Base-by-base conservation (phyloP, 1,140 invertebrate genomes). In the Rhizoglyphus robini region DNA sequence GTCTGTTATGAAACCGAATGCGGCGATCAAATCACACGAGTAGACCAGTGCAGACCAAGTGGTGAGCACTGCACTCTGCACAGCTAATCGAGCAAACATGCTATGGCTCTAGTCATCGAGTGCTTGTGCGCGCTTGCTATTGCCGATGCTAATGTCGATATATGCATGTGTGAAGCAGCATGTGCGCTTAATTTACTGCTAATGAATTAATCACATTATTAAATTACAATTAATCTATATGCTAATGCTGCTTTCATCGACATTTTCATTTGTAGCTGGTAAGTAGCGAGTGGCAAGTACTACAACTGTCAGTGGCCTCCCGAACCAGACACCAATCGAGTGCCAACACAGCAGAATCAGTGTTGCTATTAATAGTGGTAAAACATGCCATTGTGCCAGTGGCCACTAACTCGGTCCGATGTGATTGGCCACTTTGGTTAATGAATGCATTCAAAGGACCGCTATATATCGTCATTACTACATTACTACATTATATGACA, bases 131-230 rank as follows among this genome's bases (percentile, higher is more conserved):
- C 13, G 58, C 25, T 11, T 36, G n/a, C 51, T 54, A 23, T 54
- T 54, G 8, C 8, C 23, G 51, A 54, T 41, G 8, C 51, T 54
- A 27, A 54, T 32, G 36, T 25, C 51, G 51, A 54, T 54, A 54
- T 54, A 54, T 54, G 20, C 20, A 54, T 54, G 51, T 20, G 25
- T 46, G 38, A 46, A 60, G 15, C 32, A 60, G 58, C 51, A 54
- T 54, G 51, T 54, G 51, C 51, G 31, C 51, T 54, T 54, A 25
- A 54, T 54, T 54, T 60, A 11, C 1, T 29, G 27, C 30, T 34
- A 60, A 60, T 60, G 58, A 60, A 60, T 60, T 60, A 60, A 60
- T 60, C 58, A 60, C 58, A 23, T 60, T 29, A 60, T 60, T 60
- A 60, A 60, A 60, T 38, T 20, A 60, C 38, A 34, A 60, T 60